Evolutionary conservation across 2,113 vertebrate genomes (phyloP).

Genomic region (Peromyscus polionotus): DNA sequence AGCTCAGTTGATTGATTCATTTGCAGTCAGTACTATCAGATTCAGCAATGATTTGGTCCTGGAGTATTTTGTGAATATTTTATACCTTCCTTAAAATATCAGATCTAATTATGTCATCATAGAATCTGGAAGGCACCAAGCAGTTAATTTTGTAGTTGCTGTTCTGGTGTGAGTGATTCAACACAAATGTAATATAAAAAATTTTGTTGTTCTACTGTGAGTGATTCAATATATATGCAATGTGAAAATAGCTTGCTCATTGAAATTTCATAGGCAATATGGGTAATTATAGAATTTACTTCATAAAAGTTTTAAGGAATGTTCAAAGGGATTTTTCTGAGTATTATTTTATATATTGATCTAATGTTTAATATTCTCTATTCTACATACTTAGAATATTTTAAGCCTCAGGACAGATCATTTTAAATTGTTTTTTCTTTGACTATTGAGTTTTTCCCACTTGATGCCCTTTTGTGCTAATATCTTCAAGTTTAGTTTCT

Average conservation of each 20-base stretch:
- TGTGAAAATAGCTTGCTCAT: neutral
- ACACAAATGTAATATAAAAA: neutral
- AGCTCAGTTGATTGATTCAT: neutral
- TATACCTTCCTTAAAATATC: conserved; percentile 16
- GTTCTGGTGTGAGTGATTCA: neutral
- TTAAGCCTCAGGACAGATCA: neutral
- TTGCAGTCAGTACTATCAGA: neutral
- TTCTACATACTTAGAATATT: neutral
- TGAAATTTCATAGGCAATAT: neutral
- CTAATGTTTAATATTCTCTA: conserved; percentile 13
- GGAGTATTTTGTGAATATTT: conserved; percentile 17
- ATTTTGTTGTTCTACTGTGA: too few species aligned
- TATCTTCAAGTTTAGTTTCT: neutral
- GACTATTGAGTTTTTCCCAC: neutral
- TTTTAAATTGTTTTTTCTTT: conserved; percentile 48
- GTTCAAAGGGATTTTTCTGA: conserved; percentile 2
- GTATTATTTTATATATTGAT: neutral
- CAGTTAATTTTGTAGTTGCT: neutral
- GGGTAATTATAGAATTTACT: conserved; percentile 2
- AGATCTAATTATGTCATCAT: neutral
- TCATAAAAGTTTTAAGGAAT: conserved; percentile 47
- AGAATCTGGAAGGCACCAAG: neutral
- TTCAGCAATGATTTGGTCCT: neutral
- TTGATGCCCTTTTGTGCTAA: neutral
- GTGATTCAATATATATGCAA: neutral